phyloP scores from a whole-genome alignment of 2,113 vertebrate species.

The Erythrocercus mccallii region DNA sequence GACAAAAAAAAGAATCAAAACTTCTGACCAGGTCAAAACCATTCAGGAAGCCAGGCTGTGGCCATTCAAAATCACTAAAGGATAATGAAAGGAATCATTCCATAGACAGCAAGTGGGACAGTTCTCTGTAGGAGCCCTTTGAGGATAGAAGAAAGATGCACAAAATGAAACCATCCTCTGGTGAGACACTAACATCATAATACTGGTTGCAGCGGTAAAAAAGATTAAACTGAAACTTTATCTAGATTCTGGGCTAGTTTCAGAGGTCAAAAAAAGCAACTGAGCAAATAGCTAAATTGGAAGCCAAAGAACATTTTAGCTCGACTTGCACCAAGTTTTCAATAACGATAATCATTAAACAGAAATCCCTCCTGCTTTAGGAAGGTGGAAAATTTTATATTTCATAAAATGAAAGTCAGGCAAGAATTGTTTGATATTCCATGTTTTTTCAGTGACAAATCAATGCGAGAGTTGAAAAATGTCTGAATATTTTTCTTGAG shows the following conservation, averaged over 20 bases:
- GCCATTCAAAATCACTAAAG: not conserved
- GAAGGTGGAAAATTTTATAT: not conserved
- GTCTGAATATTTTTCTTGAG: not conserved
- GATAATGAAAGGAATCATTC: not conserved
- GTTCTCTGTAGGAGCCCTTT: constrained; percentile 7
- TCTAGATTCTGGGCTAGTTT: constrained; percentile 1
- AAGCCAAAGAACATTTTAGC: not conserved
- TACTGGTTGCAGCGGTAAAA: not conserved
- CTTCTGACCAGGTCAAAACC: not conserved
- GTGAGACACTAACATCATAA: not conserved
- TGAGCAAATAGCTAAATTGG: not conserved
- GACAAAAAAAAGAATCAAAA: not conserved
- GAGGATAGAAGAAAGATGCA: constrained; percentile 1
- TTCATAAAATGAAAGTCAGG: not conserved
- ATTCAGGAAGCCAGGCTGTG: not conserved
- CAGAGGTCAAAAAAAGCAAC: not conserved
- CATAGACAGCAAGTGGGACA: constrained; percentile 27
- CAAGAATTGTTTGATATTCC: not conserved
- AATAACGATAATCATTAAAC: not conserved
- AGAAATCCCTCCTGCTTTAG: not conserved
- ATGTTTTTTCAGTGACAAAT: not conserved
- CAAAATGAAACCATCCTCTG: not conserved
- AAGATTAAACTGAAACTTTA: constrained; percentile 4
- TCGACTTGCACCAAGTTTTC: not conserved
- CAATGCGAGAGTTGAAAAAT: not conserved